Conservation (phyloP, 2,113 vertebrate genomes). For the Ailurus styani region DNA sequence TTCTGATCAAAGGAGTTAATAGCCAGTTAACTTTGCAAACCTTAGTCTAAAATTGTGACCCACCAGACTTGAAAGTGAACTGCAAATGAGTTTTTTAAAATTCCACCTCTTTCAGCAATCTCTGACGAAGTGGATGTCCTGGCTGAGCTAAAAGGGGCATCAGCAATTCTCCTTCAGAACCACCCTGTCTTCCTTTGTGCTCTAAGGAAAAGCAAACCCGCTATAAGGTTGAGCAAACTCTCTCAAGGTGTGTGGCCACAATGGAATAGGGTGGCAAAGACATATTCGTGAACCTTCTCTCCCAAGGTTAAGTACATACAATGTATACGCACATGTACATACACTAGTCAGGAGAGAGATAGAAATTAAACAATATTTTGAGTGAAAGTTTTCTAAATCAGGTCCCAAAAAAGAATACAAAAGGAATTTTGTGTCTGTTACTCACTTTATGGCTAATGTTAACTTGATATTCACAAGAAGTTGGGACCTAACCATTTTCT, state of each 20-base stretch:
- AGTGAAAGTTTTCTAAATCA: neutral
- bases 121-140: neutral
- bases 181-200: neutral
- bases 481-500: neutral
- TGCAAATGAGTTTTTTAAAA: conserved; percentile 14
- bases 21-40: conserved; percentile 51
- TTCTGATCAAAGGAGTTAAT: conserved; percentile 50
- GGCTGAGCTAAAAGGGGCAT: neutral
- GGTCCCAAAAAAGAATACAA: neutral
- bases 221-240: neutral
- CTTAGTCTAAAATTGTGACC: conserved; percentile 30
- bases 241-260: neutral
- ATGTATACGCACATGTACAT: neutral
- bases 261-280: neutral
- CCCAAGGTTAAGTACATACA: neutral
- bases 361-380: neutral
- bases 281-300: neutral
- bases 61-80: conserved; percentile 16
- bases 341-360: neutral
- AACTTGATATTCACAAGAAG: neutral
- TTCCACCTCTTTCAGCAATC: conserved; percentile 1
- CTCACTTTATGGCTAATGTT: neutral
- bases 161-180: neutral
- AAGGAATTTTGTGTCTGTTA: neutral
- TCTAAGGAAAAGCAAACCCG: neutral